Evolutionary conservation across 2,113 vertebrate genomes (phyloP).

Genomic region (Nesoenas mayeri): DNA sequence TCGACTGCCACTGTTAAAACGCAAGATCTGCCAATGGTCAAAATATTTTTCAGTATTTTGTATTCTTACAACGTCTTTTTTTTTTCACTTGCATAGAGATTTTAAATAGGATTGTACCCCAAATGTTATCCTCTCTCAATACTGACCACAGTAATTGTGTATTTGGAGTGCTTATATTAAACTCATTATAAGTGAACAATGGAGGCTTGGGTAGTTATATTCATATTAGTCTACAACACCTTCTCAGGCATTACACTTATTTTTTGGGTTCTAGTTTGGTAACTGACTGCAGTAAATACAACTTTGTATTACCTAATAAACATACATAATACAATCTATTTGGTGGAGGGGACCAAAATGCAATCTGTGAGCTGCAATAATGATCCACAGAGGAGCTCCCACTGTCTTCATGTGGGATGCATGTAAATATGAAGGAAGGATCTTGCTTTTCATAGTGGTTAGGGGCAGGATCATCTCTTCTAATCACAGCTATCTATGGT

Average conservation of each 20-base stretch:
- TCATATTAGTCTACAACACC: not conserved
- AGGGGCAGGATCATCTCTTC: not conserved
- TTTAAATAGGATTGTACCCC: not conserved
- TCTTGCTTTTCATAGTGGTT: not conserved
- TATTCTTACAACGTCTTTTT: not conserved
- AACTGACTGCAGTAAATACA: not conserved
- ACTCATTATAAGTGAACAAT: not conserved
- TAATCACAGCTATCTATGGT: not conserved
- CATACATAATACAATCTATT: not conserved
- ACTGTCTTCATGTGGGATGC: not conserved
- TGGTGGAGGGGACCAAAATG: not conserved
- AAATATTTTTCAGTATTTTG: not conserved
- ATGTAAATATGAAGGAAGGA: not conserved
- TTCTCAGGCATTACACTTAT: not conserved
- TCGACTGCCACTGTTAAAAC: not conserved
- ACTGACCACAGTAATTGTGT: not conserved
- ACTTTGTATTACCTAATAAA: not conserved
- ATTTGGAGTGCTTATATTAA: not conserved
- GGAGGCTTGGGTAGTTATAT: not conserved
- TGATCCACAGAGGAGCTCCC: not conserved
- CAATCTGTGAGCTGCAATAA: not conserved
- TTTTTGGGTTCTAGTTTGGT: not conserved
- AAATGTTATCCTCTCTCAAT: not conserved
- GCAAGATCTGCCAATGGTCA: not conserved
- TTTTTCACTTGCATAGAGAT: not conserved